Base-by-base conservation (phyloP, 1,140 invertebrate species). In the Riptortus pedestris region DNA sequence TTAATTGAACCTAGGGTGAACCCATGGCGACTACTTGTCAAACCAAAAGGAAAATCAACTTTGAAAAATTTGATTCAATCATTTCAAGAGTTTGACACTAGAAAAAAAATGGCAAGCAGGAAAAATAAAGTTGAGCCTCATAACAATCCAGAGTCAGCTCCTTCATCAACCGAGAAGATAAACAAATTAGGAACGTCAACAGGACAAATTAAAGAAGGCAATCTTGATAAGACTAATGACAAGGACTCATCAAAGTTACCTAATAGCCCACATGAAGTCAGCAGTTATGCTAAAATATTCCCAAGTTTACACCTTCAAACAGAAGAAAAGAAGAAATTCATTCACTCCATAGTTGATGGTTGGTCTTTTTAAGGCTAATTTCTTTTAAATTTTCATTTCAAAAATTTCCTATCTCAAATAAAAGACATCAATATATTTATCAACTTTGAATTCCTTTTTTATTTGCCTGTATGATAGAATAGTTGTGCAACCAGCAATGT, bases 311-410 rank as follows among this genome's bases (percentile, higher is more conserved):
- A 55, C 24, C 14, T 27, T 3, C 51, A 55, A 14, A 55, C 18
- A 0, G 51, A 55, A 55, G 51, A 24, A 24, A 55, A 55, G 14
- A 55, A 55, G 1, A 55, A 26, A 55, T 55, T 55, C 24, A 24
- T 24, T 20, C 63, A 65, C 31, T 65, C 63, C 12, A 59, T 59
- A 14, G 20, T 57, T n/a, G 45, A 65, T 33, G 63, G 63, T 11
- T 65, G 63, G 63, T 20, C 43, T 1, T 60, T 47, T 20, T 65
- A 33, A 58, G n/a, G 22, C 16, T n/a, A n/a, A n/a, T n/a, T n/a
- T n/a, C n/a, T n/a, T n/a, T n/a, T n/a, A n/a, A n/a, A n/a, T n/a
- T n/a, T n/a, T n/a, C n/a, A n/a, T n/a, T n/a, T n/a, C n/a, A n/a
- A n/a, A n/a, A n/a, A n/a, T n/a, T n/a, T n/a, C n/a, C n/a, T n/a